Conservation (phyloP, 2,113 vertebrate genomes). For the Xenopus laevis region DNA sequence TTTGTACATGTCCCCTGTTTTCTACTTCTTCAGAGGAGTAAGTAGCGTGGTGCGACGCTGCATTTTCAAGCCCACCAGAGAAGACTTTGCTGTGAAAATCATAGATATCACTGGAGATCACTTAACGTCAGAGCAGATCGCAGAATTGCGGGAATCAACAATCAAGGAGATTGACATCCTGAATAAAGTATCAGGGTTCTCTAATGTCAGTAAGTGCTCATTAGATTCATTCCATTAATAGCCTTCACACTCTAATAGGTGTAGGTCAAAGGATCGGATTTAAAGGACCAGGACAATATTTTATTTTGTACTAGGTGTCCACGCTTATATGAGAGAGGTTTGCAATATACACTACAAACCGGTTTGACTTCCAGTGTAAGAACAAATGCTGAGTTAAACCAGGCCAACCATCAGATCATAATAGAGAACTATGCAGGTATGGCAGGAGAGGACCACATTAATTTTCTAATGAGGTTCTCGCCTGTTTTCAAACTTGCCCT, state of each 20-base stretch:
- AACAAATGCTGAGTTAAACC: too few relatives aligned
- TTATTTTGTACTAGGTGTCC: too few relatives aligned
- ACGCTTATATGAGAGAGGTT: too few relatives aligned
- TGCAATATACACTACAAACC: too few relatives aligned
- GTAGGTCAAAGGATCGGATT: too few relatives aligned
- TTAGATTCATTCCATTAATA: background rate
- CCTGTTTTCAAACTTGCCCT: too few relatives aligned
- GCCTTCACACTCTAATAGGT: background rate
- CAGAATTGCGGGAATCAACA: slow-evolving; percentile 82
- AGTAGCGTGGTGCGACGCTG: slow-evolving; percentile 93
- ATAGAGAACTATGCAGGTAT: too few relatives aligned
- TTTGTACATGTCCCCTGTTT: background rate
- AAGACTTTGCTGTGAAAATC: slow-evolving; percentile 91
- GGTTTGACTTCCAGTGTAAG: too few relatives aligned
- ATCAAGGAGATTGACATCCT: slow-evolving; percentile 92
- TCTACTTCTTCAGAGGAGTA: slow-evolving; percentile 73
- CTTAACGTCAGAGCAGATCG: slow-evolving; percentile 73
- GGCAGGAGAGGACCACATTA: too few relatives aligned
- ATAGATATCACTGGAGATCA: slow-evolving; percentile 89
- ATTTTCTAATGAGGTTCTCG: too few relatives aligned
- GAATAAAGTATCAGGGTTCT: slow-evolving; percentile 80
- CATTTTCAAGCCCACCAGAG: slow-evolving; percentile 73
- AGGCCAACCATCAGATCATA: too few relatives aligned
- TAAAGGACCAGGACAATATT: too few relatives aligned
- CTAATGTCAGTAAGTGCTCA: slow-evolving; percentile 88